Evolutionary conservation across 1,140 invertebrate species (phyloP), one percentile per base, ranked within the genome.

Genomic region (Melipona quadrifasciata): DNA sequence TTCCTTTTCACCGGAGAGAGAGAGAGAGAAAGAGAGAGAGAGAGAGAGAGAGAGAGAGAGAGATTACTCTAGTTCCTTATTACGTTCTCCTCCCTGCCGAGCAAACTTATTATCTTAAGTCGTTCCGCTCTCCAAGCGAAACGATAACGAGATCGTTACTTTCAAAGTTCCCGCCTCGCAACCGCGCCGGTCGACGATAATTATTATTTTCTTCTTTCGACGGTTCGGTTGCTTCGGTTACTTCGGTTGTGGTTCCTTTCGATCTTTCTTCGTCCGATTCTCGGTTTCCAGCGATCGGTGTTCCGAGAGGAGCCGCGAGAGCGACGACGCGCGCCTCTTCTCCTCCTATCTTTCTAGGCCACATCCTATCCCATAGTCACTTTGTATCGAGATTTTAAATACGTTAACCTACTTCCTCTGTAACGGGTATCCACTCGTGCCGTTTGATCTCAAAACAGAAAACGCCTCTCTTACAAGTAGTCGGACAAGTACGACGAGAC

Each of bases 41-140:
- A 47, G 39, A 47, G 39, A 39, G 6, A 8, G 3, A 39, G 5
- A 47, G 39, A 8, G 53, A 55, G 6, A 31, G 64, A 67, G 19
- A 67, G 31, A 39, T 67, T 82, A 78, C 84, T 89, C 85, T 79
- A 86, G 85, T 89, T 89, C 87, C 85, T 89, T 89, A 89, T 89
- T 89, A 89, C 88, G 88, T 82, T 87, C 85, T 77, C 81, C 76
- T 47, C 74, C 87, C 67, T 70, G 51, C 84, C 81, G 75, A 82
- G 86, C 88, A 89, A 89, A 89, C 87, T 89, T 89, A 89, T 89
- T 89, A 89, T 89, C 85, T 89, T 87, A 86, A 87, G 87, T 89
- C 87, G 84, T 89, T 89, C 83, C 80, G 84, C 75, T 88, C 88
- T 89, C 80, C 68, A 70, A 80, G 80, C 84, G 80, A 86, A 89